These are phyloP conservation scores for Athrips mouffetella DNA, from an alignment of 2,888 invertebrate genomes.

Conservation along the genomic window DNA sequence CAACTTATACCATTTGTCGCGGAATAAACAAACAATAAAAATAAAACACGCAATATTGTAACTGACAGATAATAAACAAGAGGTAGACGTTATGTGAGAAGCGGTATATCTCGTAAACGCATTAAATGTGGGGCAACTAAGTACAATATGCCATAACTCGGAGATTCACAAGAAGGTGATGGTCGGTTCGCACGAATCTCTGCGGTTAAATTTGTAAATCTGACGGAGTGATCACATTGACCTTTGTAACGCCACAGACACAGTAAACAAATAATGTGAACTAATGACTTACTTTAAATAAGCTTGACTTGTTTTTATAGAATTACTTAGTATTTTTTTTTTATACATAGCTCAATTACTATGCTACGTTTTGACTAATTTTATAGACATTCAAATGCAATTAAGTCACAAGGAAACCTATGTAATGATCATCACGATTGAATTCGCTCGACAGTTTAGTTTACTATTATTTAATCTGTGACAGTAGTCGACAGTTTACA, in stretches of 20 bases:
- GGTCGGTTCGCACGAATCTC: neutral
- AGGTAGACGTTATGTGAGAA: slow-evolving; percentile 25
- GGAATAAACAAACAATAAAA: neutral
- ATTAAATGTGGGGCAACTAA: slow-evolving; percentile 34
- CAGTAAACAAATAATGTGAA: no score
- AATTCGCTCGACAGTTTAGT: no score
- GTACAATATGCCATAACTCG: slow-evolving; percentile 17
- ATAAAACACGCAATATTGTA: neutral
- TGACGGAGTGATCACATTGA: neutral
- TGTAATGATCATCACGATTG: no score
- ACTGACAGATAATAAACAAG: slow-evolving; percentile 1
- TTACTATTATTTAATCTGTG: no score
- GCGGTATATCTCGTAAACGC: slow-evolving; percentile 28
- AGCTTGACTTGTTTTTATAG: no score
- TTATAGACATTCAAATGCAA: neutral
- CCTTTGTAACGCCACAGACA: neutral
- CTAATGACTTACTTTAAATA: no score
- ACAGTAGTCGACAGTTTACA: no score
- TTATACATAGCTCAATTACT: no score
- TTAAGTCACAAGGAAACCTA: no score
- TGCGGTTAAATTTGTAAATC: slow-evolving; percentile 1
- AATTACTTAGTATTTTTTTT: no score
- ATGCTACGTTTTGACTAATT: no score
- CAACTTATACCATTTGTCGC: neutral
- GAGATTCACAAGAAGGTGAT: neutral